Percentiles rank a stretch among this genome's conserved stretches.
Evolutionary conservation across 2,888 invertebrate genomes (phyloP).

Genomic region (Amphipoea lucens): DNA sequence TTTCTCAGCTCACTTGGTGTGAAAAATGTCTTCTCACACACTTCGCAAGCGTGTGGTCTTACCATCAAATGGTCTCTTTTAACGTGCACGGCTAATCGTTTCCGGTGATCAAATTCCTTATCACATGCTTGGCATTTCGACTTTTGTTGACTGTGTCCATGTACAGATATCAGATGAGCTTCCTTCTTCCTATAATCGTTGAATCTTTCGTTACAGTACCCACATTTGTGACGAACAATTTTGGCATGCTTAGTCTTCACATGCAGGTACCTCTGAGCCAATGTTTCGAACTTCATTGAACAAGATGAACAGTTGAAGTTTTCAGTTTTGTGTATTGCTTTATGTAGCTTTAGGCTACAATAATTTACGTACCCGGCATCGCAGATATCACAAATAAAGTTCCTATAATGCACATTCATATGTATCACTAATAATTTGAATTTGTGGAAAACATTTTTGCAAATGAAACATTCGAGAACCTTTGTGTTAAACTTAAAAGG

Average conservation of each 20-base stretch:
- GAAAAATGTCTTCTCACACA: constrained; percentile 56
- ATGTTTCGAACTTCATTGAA: constrained; percentile 70
- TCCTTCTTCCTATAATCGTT: constrained; percentile 81
- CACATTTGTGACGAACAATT: constrained; percentile 72
- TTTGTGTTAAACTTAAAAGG: constrained; percentile 65
- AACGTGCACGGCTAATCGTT: constrained; percentile 84
- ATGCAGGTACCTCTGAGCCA: constrained; percentile 71
- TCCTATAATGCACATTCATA: constrained; percentile 68
- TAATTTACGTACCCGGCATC: constrained; percentile 78
- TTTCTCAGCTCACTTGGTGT: constrained; percentile 74
- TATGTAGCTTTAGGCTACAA: constrained; percentile 63
- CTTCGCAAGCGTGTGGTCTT: constrained; percentile 58
- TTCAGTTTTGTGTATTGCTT: constrained; percentile 76
- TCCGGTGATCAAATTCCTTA: constrained; percentile 83
- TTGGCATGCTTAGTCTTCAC: constrained; percentile 66
- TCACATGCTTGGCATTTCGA: constrained; percentile 85
- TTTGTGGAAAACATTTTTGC: constrained; percentile 42
- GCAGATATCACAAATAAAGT: constrained; percentile 77
- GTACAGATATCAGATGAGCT: constrained; percentile 76
- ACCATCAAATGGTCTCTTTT: constrained; percentile 76
- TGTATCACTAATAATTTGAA: constrained; percentile 47
- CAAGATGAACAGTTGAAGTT: constrained; percentile 71
- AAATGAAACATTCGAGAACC: constrained; percentile 40
- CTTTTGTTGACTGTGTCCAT: constrained; percentile 70
- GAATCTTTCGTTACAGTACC: constrained; percentile 78